These are phyloP conservation scores for Neolamprologus toae DNA, from an alignment of 2,113 vertebrate species.

Conservation along the genomic window DNA sequence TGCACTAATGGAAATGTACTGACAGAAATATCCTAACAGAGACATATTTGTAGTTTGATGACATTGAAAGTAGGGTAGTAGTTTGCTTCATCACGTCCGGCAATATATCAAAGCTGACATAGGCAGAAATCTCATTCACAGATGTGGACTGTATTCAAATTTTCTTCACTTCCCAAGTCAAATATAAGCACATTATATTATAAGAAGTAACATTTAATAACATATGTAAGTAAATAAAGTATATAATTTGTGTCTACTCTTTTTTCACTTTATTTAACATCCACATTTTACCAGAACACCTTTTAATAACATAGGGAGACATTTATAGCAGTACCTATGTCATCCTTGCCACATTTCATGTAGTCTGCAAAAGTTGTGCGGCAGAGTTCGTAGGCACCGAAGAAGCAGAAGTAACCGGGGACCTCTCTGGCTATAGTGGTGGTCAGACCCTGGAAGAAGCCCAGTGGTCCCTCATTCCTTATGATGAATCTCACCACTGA, in stretches of 20 bases:
- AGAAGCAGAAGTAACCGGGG: constrained; percentile 96
- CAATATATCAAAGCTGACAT: neutral
- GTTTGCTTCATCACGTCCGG: accelerated
- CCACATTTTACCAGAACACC: neutral
- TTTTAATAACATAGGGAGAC: neutral
- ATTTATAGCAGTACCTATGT: constrained; percentile 75
- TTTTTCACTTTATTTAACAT: neutral
- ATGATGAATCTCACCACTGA: constrained; percentile 86
- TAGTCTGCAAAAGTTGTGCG: constrained; percentile 79
- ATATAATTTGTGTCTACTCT: neutral
- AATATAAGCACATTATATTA: neutral
- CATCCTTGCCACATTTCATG: constrained; percentile 82
- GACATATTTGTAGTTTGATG: neutral
- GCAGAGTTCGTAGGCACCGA: constrained; percentile 89
- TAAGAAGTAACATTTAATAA: neutral
- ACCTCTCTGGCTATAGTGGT: constrained; percentile 92
- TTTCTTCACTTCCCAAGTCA: neutral
- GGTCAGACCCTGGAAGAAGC: constrained; percentile 89
- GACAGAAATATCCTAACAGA: neutral
- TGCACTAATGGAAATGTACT: neutral
- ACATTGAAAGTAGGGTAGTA: neutral
- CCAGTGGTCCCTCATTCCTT: constrained; percentile 80
- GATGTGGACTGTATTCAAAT: neutral
- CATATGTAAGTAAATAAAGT: neutral
- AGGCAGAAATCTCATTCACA: neutral